Base-by-base conservation (phyloP, 2,888 invertebrate genomes). In the Andrena dorsata region DNA sequence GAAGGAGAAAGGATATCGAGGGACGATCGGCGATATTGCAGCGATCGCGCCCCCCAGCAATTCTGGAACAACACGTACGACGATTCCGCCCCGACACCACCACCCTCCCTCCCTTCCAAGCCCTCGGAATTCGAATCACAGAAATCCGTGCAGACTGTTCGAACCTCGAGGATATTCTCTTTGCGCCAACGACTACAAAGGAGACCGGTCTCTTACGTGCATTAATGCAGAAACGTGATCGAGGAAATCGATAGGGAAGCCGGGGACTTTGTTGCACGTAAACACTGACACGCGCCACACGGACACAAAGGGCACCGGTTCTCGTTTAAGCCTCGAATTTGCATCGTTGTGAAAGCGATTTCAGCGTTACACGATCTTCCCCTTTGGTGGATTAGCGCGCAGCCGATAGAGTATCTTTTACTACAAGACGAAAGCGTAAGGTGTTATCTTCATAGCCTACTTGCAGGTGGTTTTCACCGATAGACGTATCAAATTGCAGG, bases 181-280 rank as follows among this genome's bases (percentile, higher is more conserved):
- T 75, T 77, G 35, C 82, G 58, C 53, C 26, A 73, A 69, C 65
- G 64, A 82, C 75, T 65, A 66, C 72, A 71, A 73, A 73, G 76
- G 58, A 41, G 49, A 51, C 61, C 47, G 58, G 61, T 76, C 70
- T 32, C 71, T 70, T 53, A 47, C 65, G 58, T 71, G 51, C 71
- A 74, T 80, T 84, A 83, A 79, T 80, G 79, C 82, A 68, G 58
- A 28, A 76, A 82, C 81, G 82, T 81, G 76, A 81, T 83, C 76
- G 65, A 61, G 82, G 26, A 41, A 66, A 76, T 76, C 69, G 76
- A 32, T n/a, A 61, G 49, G 51, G 49, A 53, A 76, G 23, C 63
- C 41, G 20, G 49, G 32, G 47, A 16, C 53, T 32, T 13, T 28
- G 63, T 49, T 68, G 10, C 63, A 2, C 32, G 61, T 47, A 66